Percentiles rank a stretch among this genome's conserved stretches.
phyloP scores from a whole-genome alignment of 2,888 invertebrate genomes.

The Diaphora mendica region DNA sequence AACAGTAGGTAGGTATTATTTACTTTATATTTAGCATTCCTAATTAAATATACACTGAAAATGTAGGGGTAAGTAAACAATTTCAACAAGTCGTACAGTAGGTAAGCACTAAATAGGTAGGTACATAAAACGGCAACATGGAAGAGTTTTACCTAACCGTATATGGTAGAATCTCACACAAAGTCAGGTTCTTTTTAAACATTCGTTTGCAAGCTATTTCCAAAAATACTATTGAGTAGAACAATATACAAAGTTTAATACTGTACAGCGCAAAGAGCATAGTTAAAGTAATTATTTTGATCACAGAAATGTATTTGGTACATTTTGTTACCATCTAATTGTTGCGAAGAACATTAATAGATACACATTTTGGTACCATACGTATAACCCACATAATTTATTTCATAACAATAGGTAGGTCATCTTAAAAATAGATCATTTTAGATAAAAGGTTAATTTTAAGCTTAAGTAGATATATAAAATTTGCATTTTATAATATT shows the following conservation, averaged over 20 bases:
- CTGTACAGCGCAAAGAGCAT: too few species aligned
- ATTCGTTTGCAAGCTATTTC: slow-evolving; percentile 11
- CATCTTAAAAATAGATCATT: too few species aligned
- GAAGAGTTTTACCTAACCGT: not conserved
- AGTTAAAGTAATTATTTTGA: slow-evolving; percentile 17
- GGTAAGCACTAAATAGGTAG: not conserved
- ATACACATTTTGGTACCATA: slow-evolving; percentile 47
- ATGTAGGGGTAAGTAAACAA: not conserved
- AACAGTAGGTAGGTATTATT: not conserved
- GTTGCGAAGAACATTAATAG: too few species aligned
- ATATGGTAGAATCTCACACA: not conserved
- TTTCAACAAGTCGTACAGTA: not conserved
- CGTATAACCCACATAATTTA: slow-evolving; percentile 36
- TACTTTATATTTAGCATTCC: not conserved
- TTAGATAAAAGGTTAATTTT: slow-evolving; percentile 28
- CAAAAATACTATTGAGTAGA: slow-evolving; percentile 16
- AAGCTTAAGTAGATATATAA: slow-evolving; percentile 40
- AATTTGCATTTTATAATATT: slow-evolving; percentile 39
- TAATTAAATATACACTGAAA: not conserved
- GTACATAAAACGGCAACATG: not conserved
- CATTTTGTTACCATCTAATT: too few species aligned
- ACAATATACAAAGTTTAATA: slow-evolving; percentile 20
- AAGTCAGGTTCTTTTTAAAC: not conserved
- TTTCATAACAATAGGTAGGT: slow-evolving; percentile 24
- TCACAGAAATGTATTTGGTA: slow-evolving; percentile 33